Evolutionary conservation across 92 coral and sea anemone species (phyloP).

Genomic region (Muricea muricata): DNA sequence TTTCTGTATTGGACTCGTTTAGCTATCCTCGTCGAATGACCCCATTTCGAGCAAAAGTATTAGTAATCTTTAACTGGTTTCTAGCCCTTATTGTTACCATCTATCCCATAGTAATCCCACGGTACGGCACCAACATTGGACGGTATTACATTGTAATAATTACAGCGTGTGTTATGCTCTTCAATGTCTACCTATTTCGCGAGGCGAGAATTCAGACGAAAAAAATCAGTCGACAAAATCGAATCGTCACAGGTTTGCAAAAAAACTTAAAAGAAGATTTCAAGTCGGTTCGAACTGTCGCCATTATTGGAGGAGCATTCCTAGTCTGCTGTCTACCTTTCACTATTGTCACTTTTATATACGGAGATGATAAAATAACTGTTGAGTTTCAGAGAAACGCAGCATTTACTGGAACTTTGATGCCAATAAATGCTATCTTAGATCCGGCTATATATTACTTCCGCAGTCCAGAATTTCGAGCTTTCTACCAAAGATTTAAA

Average conservation of each 20-base stretch:
- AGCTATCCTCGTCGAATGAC: slow-evolving; percentile 7
- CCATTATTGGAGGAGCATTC: slow-evolving; percentile 3
- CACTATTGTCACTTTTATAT: background rate
- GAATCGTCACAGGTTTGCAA: slow-evolving; percentile 24
- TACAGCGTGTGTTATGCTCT: background rate
- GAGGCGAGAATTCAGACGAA: background rate
- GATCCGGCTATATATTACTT: slow-evolving; percentile 23
- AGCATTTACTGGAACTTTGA: background rate
- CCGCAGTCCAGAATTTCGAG: slow-evolving; percentile 3
- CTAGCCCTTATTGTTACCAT: slow-evolving; percentile 2
- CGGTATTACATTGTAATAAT: background rate
- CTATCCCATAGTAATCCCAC: background rate
- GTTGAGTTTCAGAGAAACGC: background rate
- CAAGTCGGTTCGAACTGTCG: slow-evolving; percentile 15
- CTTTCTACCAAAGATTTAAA: background rate
- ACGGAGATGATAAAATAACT: slow-evolving; percentile 17
- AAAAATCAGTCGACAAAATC: background rate
- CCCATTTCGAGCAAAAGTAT: slow-evolving; percentile 1
- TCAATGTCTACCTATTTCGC: background rate
- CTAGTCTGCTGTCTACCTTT: slow-evolving; percentile 6
- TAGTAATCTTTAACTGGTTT: background rate
- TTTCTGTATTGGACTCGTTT: slow-evolving; percentile 7
- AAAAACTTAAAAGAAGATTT: slow-evolving; percentile 18
- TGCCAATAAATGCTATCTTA: slow-evolving; percentile 13
- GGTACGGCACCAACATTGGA: background rate